phyloP scores from a whole-genome alignment of 2,888 invertebrate genomes.

The Abrostola tripartita region DNA sequence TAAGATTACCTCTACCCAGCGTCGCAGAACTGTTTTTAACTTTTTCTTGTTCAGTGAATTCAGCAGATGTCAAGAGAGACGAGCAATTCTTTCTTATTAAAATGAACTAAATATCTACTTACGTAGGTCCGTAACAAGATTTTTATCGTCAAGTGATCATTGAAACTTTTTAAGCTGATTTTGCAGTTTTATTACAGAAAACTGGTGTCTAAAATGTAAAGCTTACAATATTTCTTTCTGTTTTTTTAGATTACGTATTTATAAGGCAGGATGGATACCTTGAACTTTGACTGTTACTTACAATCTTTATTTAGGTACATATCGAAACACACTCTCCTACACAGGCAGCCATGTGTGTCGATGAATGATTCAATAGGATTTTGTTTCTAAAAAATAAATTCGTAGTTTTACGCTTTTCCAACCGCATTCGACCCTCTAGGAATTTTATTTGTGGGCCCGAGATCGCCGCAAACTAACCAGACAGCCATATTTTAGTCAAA shows the following conservation, averaged over 20 bases:
- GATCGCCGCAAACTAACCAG: slow-evolving; percentile 15
- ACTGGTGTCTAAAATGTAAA: slow-evolving; percentile 2
- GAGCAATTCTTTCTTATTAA: slow-evolving; percentile 43
- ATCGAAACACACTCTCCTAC: not conserved
- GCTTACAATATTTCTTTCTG: not conserved
- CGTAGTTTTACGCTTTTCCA: slow-evolving; percentile 30
- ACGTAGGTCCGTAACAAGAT: slow-evolving; percentile 26
- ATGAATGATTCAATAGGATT: slow-evolving; percentile 33
- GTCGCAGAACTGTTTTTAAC: slow-evolving; percentile 62
- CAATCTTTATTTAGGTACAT: slow-evolving; percentile 1
- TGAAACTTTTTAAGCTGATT: slow-evolving; percentile 35
- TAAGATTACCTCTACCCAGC: slow-evolving; percentile 59
- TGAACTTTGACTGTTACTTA: slow-evolving; percentile 3
- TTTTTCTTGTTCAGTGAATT: slow-evolving; percentile 71
- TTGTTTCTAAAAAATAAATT: slow-evolving; percentile 37
- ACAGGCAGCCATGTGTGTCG: slow-evolving; percentile 1
- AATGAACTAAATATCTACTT: slow-evolving; percentile 36
- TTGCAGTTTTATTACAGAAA: slow-evolving; percentile 10
- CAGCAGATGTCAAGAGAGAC: slow-evolving; percentile 62
- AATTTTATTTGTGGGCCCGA: slow-evolving; percentile 31
- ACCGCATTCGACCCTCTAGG: slow-evolving; percentile 15
- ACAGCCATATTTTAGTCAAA: slow-evolving; percentile 7
- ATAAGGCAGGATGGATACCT: not conserved
- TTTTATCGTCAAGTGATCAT: slow-evolving; percentile 31
- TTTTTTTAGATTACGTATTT: slow-evolving; percentile 4